Evolutionary conservation across 2,888 invertebrate species (phyloP).

Genomic region (Alloscopus bannaensis): DNA sequence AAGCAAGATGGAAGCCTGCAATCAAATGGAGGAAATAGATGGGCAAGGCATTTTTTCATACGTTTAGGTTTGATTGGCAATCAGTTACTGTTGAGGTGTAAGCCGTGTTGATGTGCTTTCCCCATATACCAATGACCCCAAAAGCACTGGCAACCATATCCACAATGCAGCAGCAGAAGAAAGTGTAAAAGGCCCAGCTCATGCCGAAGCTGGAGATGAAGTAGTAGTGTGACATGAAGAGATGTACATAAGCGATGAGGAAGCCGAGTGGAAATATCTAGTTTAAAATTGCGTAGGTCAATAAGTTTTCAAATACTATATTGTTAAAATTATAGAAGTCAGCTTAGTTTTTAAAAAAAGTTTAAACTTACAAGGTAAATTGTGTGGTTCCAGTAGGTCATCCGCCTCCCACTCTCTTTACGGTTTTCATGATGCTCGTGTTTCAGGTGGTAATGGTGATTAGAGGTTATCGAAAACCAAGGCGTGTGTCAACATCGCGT

Average conservation of each 20-base stretch:
- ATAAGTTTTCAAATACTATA: no score
- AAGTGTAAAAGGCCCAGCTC: conserved; percentile 1
- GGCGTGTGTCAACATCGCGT: no score
- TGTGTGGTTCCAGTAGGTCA: not conserved
- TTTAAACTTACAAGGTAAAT: not conserved
- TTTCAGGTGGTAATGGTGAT: no score
- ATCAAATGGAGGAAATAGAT: not conserved
- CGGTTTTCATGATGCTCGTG: no score
- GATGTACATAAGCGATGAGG: not conserved
- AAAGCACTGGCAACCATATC: not conserved
- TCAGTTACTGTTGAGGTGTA: not conserved
- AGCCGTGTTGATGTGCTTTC: not conserved
- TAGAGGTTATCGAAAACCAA: no score
- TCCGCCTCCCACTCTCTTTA: not conserved
- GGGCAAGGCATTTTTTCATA: no score
- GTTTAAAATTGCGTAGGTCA: no score
- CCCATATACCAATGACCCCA: not conserved
- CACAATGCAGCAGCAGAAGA: not conserved
- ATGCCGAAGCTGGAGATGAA: not conserved
- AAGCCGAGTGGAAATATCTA: conserved; percentile 7
- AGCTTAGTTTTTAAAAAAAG: no score
- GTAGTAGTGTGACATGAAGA: not conserved
- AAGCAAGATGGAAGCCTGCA: not conserved
- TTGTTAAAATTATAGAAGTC: no score
- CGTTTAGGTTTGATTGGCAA: no score